Percentiles rank a stretch among this genome's conserved stretches.
These are phyloP conservation scores for Amphimedon queenslandica DNA, from an alignment of 37 sponge, comb jelly and placozoan genomes.

Conservation along the genomic window DNA sequence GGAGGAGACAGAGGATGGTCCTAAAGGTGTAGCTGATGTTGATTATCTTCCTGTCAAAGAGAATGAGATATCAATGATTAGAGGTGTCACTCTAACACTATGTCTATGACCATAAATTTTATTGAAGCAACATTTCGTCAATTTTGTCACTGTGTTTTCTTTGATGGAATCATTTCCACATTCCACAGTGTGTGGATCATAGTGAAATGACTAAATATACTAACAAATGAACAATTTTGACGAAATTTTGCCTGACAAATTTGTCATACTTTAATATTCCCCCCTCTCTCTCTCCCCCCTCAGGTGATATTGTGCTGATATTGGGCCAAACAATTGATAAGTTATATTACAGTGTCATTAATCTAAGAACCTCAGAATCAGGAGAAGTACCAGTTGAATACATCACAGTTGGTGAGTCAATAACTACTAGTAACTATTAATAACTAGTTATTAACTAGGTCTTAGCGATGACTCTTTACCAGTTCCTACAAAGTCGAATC, in stretches of 20 bases:
- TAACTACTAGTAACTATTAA: neutral
- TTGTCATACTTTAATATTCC: too few relatives aligned
- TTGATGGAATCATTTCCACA: neutral
- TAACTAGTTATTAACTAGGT: neutral
- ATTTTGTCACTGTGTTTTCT: neutral
- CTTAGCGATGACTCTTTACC: neutral
- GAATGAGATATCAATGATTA: constrained; percentile 15
- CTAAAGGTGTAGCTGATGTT: constrained; percentile 18
- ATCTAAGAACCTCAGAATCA: constrained; percentile 5
- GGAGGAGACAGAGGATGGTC: constrained; percentile 1
- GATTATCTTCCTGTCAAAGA: constrained; percentile 17
- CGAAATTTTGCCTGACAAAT: neutral
- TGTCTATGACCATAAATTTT: too few relatives aligned
- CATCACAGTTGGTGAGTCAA: constrained; percentile 40
- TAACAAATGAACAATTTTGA: neutral
- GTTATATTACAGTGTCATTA: constrained; percentile 21
- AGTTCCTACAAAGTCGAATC: neutral
- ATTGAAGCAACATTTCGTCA: too few relatives aligned
- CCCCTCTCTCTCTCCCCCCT: neutral
- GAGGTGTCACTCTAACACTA: too few relatives aligned
- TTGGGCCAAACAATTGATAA: constrained; percentile 37
- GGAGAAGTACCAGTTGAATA: constrained; percentile 37
- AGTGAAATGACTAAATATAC: too few relatives aligned
- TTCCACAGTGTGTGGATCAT: neutral
- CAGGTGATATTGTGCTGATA: constrained; percentile 47